These are phyloP conservation scores for Aplysina aerophoba DNA, from an alignment of 37 sponge, comb jelly and placozoan genomes.

Conservation along the genomic window DNA sequence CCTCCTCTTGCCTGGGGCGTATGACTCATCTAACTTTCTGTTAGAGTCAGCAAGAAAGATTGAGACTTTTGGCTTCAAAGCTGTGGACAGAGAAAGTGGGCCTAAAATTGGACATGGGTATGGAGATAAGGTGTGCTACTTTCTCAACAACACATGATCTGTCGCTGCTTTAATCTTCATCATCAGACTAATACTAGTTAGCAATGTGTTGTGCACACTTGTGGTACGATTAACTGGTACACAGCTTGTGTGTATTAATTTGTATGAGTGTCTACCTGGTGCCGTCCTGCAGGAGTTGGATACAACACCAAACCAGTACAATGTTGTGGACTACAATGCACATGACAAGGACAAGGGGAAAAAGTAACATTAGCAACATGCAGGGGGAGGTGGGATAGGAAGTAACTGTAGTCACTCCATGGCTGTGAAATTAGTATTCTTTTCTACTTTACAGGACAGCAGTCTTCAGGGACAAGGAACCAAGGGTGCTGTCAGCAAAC, in stretches of 20 bases:
- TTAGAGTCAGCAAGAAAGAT: slow-evolving; percentile 16
- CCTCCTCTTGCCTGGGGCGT: slow-evolving; percentile 73
- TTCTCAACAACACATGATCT: neutral
- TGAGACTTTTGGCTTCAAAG: slow-evolving; percentile 76
- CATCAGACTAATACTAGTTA: too few species aligned
- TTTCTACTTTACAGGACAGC: slow-evolving; percentile 35
- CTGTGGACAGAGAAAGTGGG: slow-evolving; percentile 59
- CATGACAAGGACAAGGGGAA: slow-evolving; percentile 45
- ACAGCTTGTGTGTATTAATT: too few species aligned
- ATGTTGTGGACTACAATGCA: slow-evolving; percentile 61
- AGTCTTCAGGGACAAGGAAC: slow-evolving; percentile 56
- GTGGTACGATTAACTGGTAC: neutral
- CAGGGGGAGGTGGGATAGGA: too few species aligned
- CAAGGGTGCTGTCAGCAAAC: slow-evolving; percentile 28
- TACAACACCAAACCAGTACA: slow-evolving; percentile 65
- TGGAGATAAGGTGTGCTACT: slow-evolving; percentile 85
- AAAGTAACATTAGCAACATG: slow-evolving; percentile 34
- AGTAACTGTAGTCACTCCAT: too few species aligned
- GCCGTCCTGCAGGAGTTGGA: slow-evolving; percentile 68
- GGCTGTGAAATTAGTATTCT: neutral
- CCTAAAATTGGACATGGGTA: slow-evolving; percentile 90
- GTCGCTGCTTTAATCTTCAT: too few species aligned
- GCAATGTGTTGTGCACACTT: neutral
- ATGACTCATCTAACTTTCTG: slow-evolving; percentile 69
- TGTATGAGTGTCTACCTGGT: too few species aligned